Percentiles rank a stretch among this genome's conserved stretches.
Evolutionary conservation across 2,888 invertebrate species (phyloP).

Genomic region (Schizaphis graminum): DNA sequence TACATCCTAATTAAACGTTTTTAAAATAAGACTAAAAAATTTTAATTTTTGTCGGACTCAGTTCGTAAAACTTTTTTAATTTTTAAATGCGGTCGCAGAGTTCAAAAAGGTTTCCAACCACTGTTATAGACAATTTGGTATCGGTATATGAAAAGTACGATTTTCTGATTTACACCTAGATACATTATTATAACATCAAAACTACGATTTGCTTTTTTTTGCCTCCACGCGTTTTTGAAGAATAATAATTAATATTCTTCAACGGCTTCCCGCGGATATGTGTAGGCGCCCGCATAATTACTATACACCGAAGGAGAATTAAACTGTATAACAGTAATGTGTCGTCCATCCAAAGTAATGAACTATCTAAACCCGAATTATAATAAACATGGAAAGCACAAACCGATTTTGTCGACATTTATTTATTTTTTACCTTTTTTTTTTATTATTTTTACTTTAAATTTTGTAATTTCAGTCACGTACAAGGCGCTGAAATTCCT

Average conservation of each 20-base stretch:
- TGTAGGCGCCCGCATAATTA: conserved; percentile 30
- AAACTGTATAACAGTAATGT: conserved; percentile 13
- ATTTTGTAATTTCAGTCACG: conserved; percentile 46
- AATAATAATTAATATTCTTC: conserved; percentile 30
- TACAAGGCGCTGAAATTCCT: conserved; percentile 33
- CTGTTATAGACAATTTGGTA: too few relatives aligned
- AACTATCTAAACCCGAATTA: conserved; percentile 2
- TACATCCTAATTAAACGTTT: too few relatives aligned
- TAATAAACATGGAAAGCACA: not conserved
- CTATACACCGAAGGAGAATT: not conserved
- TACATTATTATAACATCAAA: not conserved
- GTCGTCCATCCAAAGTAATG: not conserved
- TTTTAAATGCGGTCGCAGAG: too few relatives aligned
- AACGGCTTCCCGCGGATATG: not conserved
- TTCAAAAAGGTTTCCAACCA: too few relatives aligned
- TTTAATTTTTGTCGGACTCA: too few relatives aligned
- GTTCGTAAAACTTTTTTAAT: too few relatives aligned
- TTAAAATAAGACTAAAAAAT: too few relatives aligned
- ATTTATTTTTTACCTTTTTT: conserved; percentile 18
- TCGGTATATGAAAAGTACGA: not conserved
- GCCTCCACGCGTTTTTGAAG: not conserved
- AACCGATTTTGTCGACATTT: not conserved
- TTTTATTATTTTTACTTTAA: not conserved
- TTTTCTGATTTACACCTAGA: not conserved
- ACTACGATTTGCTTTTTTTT: not conserved